Evolutionary conservation across 1,140 invertebrate genomes (phyloP), one percentile per base, ranked within the genome.

Genomic region (Drosophila willistoni): DNA sequence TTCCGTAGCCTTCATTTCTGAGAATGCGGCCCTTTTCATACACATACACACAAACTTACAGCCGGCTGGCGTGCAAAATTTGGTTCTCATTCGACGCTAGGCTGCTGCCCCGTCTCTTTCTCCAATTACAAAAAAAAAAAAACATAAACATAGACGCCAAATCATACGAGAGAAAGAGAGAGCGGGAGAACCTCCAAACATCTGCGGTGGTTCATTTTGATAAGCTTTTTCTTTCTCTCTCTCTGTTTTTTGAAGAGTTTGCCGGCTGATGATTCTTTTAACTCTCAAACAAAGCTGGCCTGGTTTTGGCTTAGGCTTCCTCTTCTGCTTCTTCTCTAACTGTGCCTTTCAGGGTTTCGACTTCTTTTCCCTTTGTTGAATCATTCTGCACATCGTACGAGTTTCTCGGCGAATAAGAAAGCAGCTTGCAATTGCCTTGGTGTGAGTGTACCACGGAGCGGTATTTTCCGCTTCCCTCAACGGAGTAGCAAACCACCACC

Each of bases 361-460:
- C 59, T 63, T 71, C 64, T 67, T 77, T 83, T 71, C 60, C 70
- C 81, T 81, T 84, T 74, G 74, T 85, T 74, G 73, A 81, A 72
- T 73, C 73, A 71, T 87, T 81, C 75, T 78, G 68, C 76, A 80
- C 71, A 89, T 90, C 84, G 68, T 90, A 84, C 85, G 80, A 87
- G 77, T 80, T 87, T 87, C 79, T 81, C 73, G 71, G 80, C 74
- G 77, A 86, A 86, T 84, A 71, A 84, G 81, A 84, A 84, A 81
- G 68, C 81, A 68, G 84, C 76, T 59, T 75, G 73, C 36, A 25
- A 65, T 41, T 56, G 19, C 55, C 41, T 17, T 42, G 22, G 17
- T 36, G n/a, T 36, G 64, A 56, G 41, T 44, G 70, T 68, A 41
- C 29, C 29, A 29, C 63, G 41, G 34, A 36, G 62, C 56, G 64